Evolutionary conservation across 2,113 vertebrate genomes (phyloP), one percentile per base, ranked within the genome.

Genomic region (Oncorhynchus masou): DNA sequence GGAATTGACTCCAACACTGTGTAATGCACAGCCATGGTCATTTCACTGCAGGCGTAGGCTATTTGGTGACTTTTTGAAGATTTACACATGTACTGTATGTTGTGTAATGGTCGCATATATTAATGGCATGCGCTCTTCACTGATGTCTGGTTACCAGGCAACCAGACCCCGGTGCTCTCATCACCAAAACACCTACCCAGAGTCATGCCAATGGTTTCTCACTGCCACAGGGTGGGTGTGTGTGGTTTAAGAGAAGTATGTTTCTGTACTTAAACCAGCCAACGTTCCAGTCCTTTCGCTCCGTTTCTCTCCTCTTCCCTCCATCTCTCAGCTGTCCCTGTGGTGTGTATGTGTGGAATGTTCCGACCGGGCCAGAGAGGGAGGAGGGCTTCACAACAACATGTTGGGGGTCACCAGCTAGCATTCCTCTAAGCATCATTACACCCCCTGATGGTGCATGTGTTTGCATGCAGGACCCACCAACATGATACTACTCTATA

Each of bases 81-180:
- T 75, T 73, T 74, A 71, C 34, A 45, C 19, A 9, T 31, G 34
- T 24, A n/a, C 25, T 27, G 34, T 54, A 24, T 45, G 39, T 29
- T 67, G 48, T 71, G 68, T 70, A 71, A 59, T n/a, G 2, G 25
- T 75, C 64, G 48, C 3, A 22, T 74, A 64, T 74, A 73, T 83
- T 27, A 6, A 71, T 86, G 73, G 79, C 73, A 71, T 59, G 15
- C 62, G 3, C 29, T 29, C 7, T 60, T 12, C 57, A 75, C 71
- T 78, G 74, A 78, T 74, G 74, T 62, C 73, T 74, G 79, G 81
- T 85, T 86, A 81, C 85, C 72, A 68, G 79, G 80, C 75, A 80
- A 85, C 76, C 54, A 57, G 79, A 73, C 75, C 12, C 16, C 31
- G 70, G 16, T 75, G 57, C 49, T 71, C 71, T 76, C 77, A 65